A percentile compares a stretch with the other conserved stretches of the same genome.
phyloP scores from a whole-genome alignment of 2,797 vertebrate genomes.

The Xenopus petersii region DNA sequence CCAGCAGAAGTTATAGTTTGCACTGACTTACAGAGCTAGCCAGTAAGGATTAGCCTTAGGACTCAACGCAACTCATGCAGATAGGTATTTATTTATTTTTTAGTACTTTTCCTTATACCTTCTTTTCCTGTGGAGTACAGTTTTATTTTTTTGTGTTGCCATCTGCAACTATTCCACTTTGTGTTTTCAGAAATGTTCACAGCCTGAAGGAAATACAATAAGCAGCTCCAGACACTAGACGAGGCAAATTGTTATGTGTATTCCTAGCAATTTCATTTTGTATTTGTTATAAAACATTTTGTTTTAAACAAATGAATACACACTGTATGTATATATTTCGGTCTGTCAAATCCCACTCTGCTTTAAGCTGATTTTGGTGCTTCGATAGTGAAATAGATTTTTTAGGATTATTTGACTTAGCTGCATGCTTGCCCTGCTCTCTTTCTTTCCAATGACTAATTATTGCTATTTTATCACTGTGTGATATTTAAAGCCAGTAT shows the following conservation, averaged over 20 bases:
- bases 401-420: not conserved
- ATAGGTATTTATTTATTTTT: too few species aligned
- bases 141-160: constrained; percentile 19
- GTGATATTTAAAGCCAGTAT: constrained; percentile 44
- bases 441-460: constrained; percentile 7
- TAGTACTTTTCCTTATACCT: constrained; percentile 8
- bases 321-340: too few species aligned
- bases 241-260: constrained; percentile 21
- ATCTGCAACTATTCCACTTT: constrained; percentile 23
- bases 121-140: constrained; percentile 12
- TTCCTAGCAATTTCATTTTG: constrained; percentile 24
- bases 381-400: not conserved
- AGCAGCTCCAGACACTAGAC: constrained; percentile 25
- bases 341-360: not conserved
- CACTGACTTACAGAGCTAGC: too few species aligned
- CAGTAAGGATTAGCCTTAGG: too few species aligned
- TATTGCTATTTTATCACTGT: constrained; percentile 36
- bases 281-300: constrained; percentile 17
- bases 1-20: too few species aligned
- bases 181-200: not conserved
- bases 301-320: constrained; percentile 5
- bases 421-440: constrained; percentile 2
- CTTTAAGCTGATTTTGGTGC: not conserved
- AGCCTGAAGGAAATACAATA: constrained; percentile 10
- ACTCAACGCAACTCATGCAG: not conserved